phyloP scores from a whole-genome alignment of 2,797 vertebrate genomes.

The Helarctos malayanus region DNA sequence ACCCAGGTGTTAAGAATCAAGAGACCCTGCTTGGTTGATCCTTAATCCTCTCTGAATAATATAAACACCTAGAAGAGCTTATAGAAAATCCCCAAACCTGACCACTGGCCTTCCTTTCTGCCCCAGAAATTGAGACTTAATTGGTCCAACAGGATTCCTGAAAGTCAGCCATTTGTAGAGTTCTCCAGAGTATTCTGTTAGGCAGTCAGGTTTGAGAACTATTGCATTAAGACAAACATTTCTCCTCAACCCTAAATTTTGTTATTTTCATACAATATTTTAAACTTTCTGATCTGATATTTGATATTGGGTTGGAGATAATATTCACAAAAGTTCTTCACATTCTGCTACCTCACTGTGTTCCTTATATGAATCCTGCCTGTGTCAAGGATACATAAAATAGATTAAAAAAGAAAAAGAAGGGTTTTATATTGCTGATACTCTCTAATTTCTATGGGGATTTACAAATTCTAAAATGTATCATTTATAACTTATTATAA shows the following conservation, averaged over 20 bases:
- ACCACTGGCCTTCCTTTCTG: fast-evolving
- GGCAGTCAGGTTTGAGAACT: neutral
- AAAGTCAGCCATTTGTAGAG: neutral
- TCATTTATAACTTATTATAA: conserved; percentile 42
- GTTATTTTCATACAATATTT: neutral
- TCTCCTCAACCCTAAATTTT: neutral
- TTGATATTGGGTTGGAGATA: neutral
- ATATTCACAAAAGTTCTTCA: conserved; percentile 46
- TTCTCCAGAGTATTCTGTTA: neutral
- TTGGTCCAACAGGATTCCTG: neutral
- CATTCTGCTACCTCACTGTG: neutral
- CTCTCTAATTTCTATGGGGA: neutral
- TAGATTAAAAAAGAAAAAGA: conserved; percentile 12
- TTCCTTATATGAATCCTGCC: neutral
- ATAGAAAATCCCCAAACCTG: neutral
- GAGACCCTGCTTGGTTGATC: neutral
- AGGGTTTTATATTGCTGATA: neutral
- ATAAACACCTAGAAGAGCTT: neutral
- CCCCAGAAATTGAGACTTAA: neutral
- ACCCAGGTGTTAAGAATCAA: neutral
- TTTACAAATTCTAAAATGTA: neutral
- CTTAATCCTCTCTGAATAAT: neutral
- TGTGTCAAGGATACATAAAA: neutral
- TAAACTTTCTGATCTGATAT: neutral
- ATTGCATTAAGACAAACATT: neutral